Conservation (phyloP, 2,888 invertebrate species). For the Hypolimnas misippus region DNA sequence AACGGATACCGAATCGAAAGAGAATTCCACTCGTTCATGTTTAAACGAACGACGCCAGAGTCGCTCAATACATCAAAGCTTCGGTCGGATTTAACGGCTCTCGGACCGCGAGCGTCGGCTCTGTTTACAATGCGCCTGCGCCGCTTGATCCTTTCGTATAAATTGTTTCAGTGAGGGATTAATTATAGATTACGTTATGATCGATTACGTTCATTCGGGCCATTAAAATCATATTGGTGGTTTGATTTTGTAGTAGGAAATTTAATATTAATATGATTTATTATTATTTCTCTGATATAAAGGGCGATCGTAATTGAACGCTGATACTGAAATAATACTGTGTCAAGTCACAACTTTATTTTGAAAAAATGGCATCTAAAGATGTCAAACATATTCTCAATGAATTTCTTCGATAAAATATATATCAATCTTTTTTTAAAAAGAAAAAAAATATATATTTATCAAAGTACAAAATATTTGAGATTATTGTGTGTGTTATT, state of each 20-base stretch:
- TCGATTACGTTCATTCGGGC: not conserved
- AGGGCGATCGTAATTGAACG: no score
- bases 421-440: no score
- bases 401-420: no score
- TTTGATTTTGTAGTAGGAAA: not conserved
- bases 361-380: no score
- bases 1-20: constrained; percentile 42
- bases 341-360: no score
- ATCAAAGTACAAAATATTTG: no score
- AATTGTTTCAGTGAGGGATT: not conserved
- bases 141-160: constrained; percentile 11
- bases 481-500: no score
- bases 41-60: constrained; percentile 36
- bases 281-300: no score
- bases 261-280: not conserved
- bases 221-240: not conserved
- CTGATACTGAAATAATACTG: no score
- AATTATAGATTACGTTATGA: not conserved
- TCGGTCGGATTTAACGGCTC: constrained; percentile 48
- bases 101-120: constrained; percentile 52
- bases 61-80: constrained; percentile 55
- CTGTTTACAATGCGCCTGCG: constrained; percentile 40
- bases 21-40: constrained; percentile 45
- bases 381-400: no score
- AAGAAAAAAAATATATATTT: no score